phyloP scores from a whole-genome alignment of 2,888 invertebrate genomes.

The Cynaeus angustus region DNA sequence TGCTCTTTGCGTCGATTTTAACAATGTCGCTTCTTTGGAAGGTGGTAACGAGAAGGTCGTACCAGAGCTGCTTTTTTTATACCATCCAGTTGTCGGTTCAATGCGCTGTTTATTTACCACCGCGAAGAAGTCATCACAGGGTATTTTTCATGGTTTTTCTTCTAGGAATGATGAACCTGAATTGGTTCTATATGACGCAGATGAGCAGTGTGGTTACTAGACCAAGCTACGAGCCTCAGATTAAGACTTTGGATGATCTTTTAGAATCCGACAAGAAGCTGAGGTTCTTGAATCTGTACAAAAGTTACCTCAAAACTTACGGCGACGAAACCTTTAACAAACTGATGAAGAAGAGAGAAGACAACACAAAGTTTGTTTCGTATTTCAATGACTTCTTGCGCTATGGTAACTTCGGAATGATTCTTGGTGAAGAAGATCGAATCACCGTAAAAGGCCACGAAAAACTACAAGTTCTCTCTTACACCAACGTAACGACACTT shows the following conservation, averaged over 20 bases:
- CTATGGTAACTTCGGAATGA: neutral
- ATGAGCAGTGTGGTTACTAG: constrained; percentile 34
- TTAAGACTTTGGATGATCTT: constrained; percentile 19
- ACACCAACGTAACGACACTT: neutral
- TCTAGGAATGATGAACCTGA: constrained; percentile 12
- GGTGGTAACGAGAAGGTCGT: neutral
- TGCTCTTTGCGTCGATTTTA: neutral
- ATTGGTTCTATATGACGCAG: constrained; percentile 14
- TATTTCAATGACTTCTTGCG: neutral
- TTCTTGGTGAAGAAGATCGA: neutral
- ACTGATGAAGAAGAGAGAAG: constrained; percentile 1
- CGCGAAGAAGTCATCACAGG: neutral
- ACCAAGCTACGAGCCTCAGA: constrained; percentile 37
- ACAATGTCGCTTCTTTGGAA: neutral
- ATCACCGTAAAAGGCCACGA: neutral
- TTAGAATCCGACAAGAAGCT: constrained; percentile 7
- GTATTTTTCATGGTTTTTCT: constrained; percentile 17
- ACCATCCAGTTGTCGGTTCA: constrained; percentile 3
- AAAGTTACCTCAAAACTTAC: neutral
- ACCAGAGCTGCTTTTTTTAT: neutral
- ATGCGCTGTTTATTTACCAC: neutral
- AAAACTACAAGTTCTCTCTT: neutral
- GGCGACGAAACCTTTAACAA: constrained; percentile 4
- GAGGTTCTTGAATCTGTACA: neutral
- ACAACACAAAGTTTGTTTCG: neutral